A percentile compares a stretch with the other conserved stretches of the same genome.
Evolutionary conservation across 2,113 vertebrate species (phyloP).

Genomic region (Nibea coibor): DNA sequence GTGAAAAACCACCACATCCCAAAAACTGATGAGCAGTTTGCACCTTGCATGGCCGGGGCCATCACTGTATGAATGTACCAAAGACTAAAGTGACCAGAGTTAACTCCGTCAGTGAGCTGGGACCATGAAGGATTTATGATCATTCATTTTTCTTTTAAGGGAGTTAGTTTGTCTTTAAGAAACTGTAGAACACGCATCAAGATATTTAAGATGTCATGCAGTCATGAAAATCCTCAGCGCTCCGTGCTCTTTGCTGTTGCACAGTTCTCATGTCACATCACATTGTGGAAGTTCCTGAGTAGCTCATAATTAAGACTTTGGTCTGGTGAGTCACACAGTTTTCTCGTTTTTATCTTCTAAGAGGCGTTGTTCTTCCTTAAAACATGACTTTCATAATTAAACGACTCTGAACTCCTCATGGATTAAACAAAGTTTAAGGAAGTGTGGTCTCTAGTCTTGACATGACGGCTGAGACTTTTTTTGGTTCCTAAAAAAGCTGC

Average conservation of each 20-base stretch:
- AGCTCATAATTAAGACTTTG: not conserved
- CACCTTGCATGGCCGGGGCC: no score
- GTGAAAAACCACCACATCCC: no score
- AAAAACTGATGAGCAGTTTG: no score
- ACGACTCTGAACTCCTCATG: not conserved
- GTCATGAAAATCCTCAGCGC: no score
- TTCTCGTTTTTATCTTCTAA: no score
- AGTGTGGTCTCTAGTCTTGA: not conserved
- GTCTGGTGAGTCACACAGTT: not conserved
- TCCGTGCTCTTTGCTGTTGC: not conserved
- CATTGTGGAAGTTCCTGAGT: conserved; percentile 5
- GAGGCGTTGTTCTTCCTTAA: not conserved
- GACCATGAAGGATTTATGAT: not conserved
- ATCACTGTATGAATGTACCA: no score
- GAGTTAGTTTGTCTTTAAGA: not conserved
- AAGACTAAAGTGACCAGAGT: no score
- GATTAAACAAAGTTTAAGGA: not conserved
- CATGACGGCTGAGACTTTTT: not conserved
- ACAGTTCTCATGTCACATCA: not conserved
- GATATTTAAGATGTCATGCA: not conserved
- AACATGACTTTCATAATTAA: no score
- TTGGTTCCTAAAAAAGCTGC: not conserved
- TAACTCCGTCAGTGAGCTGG: not conserved
- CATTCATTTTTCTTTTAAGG: not conserved
- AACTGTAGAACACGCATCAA: not conserved